Conservation (phyloP, 2,888 invertebrate species). For the Agrypnus murinus region DNA sequence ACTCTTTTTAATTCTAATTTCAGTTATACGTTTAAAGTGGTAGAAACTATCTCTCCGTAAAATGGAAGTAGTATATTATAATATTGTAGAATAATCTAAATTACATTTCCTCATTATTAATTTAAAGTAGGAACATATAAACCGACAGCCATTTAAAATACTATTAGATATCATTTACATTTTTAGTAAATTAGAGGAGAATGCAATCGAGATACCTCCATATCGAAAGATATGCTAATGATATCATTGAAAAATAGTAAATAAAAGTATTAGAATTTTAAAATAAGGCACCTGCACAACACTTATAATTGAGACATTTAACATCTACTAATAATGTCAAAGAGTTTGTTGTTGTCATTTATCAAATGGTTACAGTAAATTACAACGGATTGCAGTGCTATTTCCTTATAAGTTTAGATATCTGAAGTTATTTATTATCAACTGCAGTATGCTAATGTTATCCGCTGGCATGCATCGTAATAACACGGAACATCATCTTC, state of each 20-base stretch:
- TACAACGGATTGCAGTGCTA: constrained; percentile 37
- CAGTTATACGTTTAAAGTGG: no score
- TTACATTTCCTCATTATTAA: neutral
- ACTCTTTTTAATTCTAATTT: no score
- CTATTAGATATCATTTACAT: constrained; percentile 13
- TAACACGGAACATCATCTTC: constrained; percentile 30
- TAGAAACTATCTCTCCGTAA: no score
- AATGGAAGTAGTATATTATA: no score
- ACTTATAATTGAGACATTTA: constrained; percentile 42
- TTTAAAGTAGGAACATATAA: no score
- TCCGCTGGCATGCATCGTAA: constrained; percentile 37
- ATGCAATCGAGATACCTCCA: constrained; percentile 17
- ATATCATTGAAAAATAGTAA: constrained; percentile 1
- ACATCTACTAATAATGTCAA: constrained; percentile 42
- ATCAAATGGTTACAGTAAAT: constrained; percentile 42
- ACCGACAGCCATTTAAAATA: constrained; percentile 5
- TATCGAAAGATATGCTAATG: constrained; percentile 27
- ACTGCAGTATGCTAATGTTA: constrained; percentile 43
- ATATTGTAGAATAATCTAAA: no score
- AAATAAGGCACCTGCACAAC: constrained; percentile 30
- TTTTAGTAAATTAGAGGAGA: constrained; percentile 14
- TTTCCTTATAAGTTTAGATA: constrained; percentile 47
- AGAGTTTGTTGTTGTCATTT: constrained; percentile 38
- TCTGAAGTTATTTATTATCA: constrained; percentile 42
- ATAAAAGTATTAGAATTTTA: constrained; percentile 22